phyloP scores from a whole-genome alignment of 2,888 invertebrate species.

The Lasioglossum marginatum region DNA sequence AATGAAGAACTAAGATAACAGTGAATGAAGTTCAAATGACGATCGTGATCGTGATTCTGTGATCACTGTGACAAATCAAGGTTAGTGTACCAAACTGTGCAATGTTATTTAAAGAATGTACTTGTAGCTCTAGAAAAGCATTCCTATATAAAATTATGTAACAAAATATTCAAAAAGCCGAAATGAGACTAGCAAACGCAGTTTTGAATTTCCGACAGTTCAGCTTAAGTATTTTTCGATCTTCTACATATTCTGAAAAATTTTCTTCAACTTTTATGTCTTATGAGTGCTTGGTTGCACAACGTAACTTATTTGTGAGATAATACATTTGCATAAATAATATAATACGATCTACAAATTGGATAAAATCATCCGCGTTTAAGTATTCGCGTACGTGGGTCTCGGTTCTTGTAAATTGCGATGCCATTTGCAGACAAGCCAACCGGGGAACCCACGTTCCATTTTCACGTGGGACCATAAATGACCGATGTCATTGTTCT shows the following conservation, averaged over 20 bases:
- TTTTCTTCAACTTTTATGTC: neutral
- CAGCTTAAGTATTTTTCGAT: neutral
- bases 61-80: too few species aligned
- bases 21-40: too few species aligned
- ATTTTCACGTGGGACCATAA: conserved; percentile 76
- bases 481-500: conserved; percentile 78
- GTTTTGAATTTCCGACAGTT: neutral
- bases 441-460: conserved; percentile 81
- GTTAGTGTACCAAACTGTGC: neutral
- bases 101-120: neutral
- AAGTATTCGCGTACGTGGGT: neutral
- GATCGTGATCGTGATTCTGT: too few species aligned
- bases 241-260: neutral
- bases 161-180: neutral
- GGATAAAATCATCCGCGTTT: conserved; percentile 24
- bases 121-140: neutral
- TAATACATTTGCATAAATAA: neutral
- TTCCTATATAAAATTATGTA: neutral
- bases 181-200: neutral
- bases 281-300: neutral
- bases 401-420: conserved; percentile 46
- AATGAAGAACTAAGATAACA: too few species aligned
- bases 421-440: conserved; percentile 37
- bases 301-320: neutral
- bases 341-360: conserved; percentile 27